A percentile compares a stretch with the other conserved stretches of the same genome.
phyloP scores from a whole-genome alignment of 2,113 vertebrate genomes.

The Thamnaconus septentrionalis region DNA sequence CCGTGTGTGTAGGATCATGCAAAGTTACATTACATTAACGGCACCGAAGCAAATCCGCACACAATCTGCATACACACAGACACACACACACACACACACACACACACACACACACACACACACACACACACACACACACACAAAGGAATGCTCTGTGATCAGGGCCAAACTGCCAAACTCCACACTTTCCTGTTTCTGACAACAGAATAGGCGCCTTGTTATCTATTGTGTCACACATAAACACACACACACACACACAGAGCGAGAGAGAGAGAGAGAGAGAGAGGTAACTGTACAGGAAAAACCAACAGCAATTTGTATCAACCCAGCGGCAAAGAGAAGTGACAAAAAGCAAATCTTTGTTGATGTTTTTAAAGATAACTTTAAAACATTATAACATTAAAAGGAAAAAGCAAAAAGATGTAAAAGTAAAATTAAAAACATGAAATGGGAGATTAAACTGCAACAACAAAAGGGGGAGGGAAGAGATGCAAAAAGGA shows the following conservation, averaged over 20 bases:
- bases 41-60: constrained; percentile 11
- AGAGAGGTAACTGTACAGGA: constrained; percentile 35
- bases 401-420: not conserved
- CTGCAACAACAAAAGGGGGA: not conserved
- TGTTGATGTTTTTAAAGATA: not conserved
- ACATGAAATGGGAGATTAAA: not conserved
- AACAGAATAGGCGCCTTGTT: constrained; percentile 37
- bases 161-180: constrained; percentile 45
- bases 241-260: constrained; percentile 21
- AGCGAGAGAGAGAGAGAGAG: constrained; percentile 10
- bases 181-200: constrained; percentile 67
- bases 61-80: constrained; percentile 5
- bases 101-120: constrained; percentile 14
- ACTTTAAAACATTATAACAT: not conserved
- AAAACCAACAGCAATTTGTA: constrained; percentile 42
- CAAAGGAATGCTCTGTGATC: constrained; percentile 12
- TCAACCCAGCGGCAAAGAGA: constrained; percentile 1
- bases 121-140: constrained; percentile 2
- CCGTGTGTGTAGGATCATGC: not conserved
- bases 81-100: constrained; percentile 10
- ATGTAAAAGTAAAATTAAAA: not conserved
- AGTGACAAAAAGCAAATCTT: constrained; percentile 2
- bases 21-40: constrained; percentile 5
- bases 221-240: constrained; percentile 45
- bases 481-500: not conserved